Percentiles rank a stretch among this genome's conserved stretches.
phyloP scores from a whole-genome alignment of 2,113 vertebrate species.

The Vidua chalybeata region DNA sequence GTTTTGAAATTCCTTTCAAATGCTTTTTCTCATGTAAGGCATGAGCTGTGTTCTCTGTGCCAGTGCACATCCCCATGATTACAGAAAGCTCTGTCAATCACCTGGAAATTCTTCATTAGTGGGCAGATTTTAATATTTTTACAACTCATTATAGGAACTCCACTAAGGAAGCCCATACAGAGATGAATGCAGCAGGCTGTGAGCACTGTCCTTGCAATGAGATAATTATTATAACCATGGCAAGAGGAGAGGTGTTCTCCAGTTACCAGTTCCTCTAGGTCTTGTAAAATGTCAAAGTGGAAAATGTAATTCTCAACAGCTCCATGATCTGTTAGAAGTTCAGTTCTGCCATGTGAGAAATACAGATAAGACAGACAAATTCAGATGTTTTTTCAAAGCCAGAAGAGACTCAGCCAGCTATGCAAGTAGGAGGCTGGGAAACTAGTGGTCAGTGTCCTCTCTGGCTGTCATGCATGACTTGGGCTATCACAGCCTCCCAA shows the following conservation, averaged over 20 bases:
- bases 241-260: background rate
- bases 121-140: background rate
- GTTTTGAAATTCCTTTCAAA: constrained; percentile 12
- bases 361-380: background rate
- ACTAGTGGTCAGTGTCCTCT: background rate
- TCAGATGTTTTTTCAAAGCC: background rate
- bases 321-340: background rate
- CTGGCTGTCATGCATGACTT: constrained; percentile 27
- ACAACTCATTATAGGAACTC: background rate
- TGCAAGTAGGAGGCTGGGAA: background rate
- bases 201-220: background rate
- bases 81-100: background rate
- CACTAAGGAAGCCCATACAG: background rate
- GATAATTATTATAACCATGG: background rate
- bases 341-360: background rate
- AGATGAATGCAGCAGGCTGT: background rate
- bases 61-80: background rate
- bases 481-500: background rate
- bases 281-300: background rate
- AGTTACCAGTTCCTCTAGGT: background rate
- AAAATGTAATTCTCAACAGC: background rate
- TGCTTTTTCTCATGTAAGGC: background rate
- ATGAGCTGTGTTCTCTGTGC: background rate
- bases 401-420: background rate
- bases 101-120: background rate